Base-by-base conservation (phyloP, 2,113 vertebrate genomes). In the Amphilophus citrinellus region DNA sequence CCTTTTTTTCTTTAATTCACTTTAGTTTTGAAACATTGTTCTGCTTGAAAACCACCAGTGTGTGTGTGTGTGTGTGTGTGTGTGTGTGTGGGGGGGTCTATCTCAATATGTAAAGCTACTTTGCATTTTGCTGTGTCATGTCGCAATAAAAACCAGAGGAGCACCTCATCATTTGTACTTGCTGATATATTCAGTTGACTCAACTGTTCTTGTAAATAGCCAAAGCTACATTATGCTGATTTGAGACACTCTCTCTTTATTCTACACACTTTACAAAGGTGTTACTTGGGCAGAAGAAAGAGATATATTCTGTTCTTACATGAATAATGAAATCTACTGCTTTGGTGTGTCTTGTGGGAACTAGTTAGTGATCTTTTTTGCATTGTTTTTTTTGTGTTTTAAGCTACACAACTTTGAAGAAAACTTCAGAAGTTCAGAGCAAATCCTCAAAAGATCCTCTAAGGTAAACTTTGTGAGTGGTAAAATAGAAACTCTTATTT, bases 221-320 rank as follows among this genome's bases (percentile, higher is more conserved):
- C 62, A 50, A 60, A 76, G 39, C 50, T 58, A 37, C 83, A 58
- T 76, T 14, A 14, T 61, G 61, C 76, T 76, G 80, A 85, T 68
- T 35, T 50, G 24, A 76, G 57, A 68, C 42, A 68, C n/a, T 66
- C 22, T 47, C 42, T 50, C 11, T 1, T 30, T 58, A 3, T 27
- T 57, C 7, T 61, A 39, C 66, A 27, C 22, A 32, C 58, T 81
- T 62, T 77, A 35, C 35, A 79, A 22, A 65, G 6, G 11, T 66
- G 32, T 44, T 61, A 10, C 77, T 75, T 79, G 17, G 63, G 62
- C 10, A 75, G 9, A 58, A 47, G 37, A 82, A 56, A 63, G 13
- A 85, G 73, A 44, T 57, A 11, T 22, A 17, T 80, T 42, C 17
- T 56, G n/a, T 44, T 61, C 42, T 47, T 13, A 57, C n/a, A 76